These are phyloP conservation scores for Nerophis lumbriciformis DNA, from an alignment of 2,113 vertebrate genomes.

Conservation along the genomic window DNA sequence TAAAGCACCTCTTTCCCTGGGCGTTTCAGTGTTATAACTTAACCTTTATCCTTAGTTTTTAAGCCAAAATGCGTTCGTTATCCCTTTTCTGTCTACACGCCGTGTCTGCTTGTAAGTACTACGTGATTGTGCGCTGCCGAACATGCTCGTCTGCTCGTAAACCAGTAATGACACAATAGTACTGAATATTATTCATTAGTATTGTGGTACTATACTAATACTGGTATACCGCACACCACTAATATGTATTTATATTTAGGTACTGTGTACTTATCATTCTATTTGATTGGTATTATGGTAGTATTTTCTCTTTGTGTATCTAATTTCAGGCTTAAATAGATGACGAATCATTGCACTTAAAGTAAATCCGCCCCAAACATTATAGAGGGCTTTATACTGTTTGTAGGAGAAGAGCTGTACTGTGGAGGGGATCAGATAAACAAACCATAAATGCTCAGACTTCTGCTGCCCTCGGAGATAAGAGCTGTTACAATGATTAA, in stretches of 20 bases:
- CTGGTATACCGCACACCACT: no score
- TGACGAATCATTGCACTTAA: conserved; percentile 37
- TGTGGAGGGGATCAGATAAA: conserved; percentile 57
- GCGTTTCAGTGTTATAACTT: no score
- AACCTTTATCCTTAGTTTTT: no score
- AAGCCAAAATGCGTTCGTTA: no score
- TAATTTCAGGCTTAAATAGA: conserved; percentile 53
- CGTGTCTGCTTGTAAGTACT: no score
- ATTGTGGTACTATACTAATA: no score
- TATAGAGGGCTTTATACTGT: conserved; percentile 42
- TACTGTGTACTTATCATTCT: conserved; percentile 17
- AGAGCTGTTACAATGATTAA: conserved; percentile 64
- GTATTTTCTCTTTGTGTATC: conserved; percentile 25
- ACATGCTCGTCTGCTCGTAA: no score
- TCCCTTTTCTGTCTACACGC: no score
- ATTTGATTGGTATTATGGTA: conserved; percentile 27
- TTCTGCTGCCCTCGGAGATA: conserved; percentile 52
- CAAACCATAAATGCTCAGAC: conserved; percentile 60
- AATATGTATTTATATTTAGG: conserved; percentile 20
- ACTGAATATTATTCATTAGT: no score
- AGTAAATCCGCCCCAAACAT: conserved; percentile 55
- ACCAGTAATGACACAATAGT: no score
- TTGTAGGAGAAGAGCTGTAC: conserved; percentile 51
- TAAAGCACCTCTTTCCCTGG: no score
- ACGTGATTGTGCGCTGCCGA: no score